A percentile compares a stretch with the other conserved stretches of the same genome.
These are phyloP conservation scores for Polyommatus icarus DNA, from an alignment of 2,888 invertebrate species.

Conservation along the genomic window DNA sequence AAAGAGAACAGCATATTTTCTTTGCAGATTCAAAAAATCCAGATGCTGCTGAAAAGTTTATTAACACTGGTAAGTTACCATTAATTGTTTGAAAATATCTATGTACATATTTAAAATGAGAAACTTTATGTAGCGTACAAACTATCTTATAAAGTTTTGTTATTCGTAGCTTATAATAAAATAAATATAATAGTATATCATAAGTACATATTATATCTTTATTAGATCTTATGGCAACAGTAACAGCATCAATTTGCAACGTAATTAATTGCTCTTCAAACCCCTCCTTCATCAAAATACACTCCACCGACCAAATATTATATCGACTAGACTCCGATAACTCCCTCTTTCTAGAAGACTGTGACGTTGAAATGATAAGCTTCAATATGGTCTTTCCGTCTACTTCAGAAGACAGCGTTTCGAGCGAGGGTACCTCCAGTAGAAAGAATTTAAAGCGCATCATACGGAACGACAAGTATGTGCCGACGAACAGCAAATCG, in stretches of 20 bases:
- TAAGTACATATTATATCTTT: too few relatives aligned
- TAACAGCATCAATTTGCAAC: background rate
- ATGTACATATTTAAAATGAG: too few relatives aligned
- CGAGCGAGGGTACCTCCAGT: conserved; percentile 60
- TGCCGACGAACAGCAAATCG: conserved; percentile 72
- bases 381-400: conserved; percentile 73
- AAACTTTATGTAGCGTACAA: too few relatives aligned
- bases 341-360: conserved; percentile 59
- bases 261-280: background rate
- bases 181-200: too few relatives aligned
- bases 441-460: conserved; percentile 53
- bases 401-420: conserved; percentile 73
- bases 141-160: too few relatives aligned
- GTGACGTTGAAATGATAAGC: conserved; percentile 71
- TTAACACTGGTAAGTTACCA: conserved; percentile 62
- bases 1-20: conserved; percentile 41
- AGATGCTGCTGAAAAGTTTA: conserved; percentile 58
- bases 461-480: conserved; percentile 54
- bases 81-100: background rate
- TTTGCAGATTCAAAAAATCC: conserved; percentile 60
- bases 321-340: conserved; percentile 60
- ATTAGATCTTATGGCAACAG: background rate
- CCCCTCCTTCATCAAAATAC: conserved; percentile 70
- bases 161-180: too few relatives aligned
- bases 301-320: conserved; percentile 72